Conservation (phyloP, 2,797 vertebrate genomes). For the Chanos chanos region DNA sequence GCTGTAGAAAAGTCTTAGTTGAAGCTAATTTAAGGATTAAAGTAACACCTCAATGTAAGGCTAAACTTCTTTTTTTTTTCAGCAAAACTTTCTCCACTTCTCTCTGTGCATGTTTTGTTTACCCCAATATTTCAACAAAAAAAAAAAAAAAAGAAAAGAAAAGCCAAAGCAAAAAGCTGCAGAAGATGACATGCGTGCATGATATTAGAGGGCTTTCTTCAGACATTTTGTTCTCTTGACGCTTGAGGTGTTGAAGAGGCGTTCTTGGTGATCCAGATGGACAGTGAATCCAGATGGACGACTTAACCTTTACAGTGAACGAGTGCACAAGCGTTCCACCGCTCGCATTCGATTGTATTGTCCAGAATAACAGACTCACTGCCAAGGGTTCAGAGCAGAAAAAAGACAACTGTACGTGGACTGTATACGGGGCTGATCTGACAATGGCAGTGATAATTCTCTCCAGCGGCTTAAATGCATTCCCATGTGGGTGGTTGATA, state of each 20-base stretch:
- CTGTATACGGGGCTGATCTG: too few species aligned
- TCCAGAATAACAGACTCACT: background rate
- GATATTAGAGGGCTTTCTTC: constrained; percentile 4
- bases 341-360: background rate
- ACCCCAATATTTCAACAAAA: too few species aligned
- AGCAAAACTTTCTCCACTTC: too few species aligned
- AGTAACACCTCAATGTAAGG: too few species aligned
- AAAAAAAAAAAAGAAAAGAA: background rate
- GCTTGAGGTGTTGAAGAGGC: constrained; percentile 25
- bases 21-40: too few species aligned
- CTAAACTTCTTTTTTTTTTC: too few species aligned
- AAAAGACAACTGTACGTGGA: too few species aligned
- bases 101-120: too few species aligned
- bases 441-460: too few species aligned
- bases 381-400: background rate
- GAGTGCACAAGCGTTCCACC: background rate
- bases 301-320: constrained; percentile 28
- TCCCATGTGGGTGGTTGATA: too few species aligned
- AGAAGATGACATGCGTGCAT: background rate
- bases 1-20: too few species aligned
- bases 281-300: constrained; percentile 19
- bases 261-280: constrained; percentile 38
- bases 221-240: constrained; percentile 17
- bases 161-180: constrained; percentile 4
- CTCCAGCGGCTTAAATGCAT: too few species aligned